Evolutionary conservation across 2,113 vertebrate genomes (phyloP), one percentile per base, ranked within the genome.

Genomic region (Bucco capensis): DNA sequence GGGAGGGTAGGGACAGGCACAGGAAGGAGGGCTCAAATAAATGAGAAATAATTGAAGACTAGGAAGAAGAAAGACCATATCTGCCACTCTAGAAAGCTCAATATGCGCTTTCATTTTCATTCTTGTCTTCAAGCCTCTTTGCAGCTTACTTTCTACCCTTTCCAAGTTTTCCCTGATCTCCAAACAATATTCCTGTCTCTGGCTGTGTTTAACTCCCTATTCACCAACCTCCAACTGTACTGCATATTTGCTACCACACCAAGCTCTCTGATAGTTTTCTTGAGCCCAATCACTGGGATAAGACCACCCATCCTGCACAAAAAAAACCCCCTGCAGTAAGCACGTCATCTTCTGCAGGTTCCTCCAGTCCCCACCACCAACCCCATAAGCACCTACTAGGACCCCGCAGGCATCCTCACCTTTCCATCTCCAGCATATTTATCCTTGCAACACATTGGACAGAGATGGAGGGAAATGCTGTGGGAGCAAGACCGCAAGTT

Each of bases 71-170:
- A 80, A 50, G 31, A 79, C 23, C 46, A 1, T 79, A 83, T 85
- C 56, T 71, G 38, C 51, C 54, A 66, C 64, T 25, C 37, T 57
- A 51, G 76, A 85, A 95, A 85, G 78, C 91, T 80, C 93, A 88
- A 56, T 81, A 91, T 71, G 94, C 9, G 2, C 56, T 88, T 94
- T 88, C 50, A 70, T 81, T 96, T 89, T 92, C 81, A 78, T 61
- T 84, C 70, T 89, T 11, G 1, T 78, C 89, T 85, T 90, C 65
- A 75, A 72, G 73, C 60, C 62, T 53, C 66, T 90, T 60, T 85
- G 71, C 87, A 90, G 79, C 69, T 85, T 65, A 88, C 65, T 88
- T 94, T 83, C 79, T 66, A 60, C 58, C 69, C 74, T 80, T 69
- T 51, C 89, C 88, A 88, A 91, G 82, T 75, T 38, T 46, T 73